phyloP scores from a whole-genome alignment of 2,888 invertebrate genomes.

The Tenthredo amoena region DNA sequence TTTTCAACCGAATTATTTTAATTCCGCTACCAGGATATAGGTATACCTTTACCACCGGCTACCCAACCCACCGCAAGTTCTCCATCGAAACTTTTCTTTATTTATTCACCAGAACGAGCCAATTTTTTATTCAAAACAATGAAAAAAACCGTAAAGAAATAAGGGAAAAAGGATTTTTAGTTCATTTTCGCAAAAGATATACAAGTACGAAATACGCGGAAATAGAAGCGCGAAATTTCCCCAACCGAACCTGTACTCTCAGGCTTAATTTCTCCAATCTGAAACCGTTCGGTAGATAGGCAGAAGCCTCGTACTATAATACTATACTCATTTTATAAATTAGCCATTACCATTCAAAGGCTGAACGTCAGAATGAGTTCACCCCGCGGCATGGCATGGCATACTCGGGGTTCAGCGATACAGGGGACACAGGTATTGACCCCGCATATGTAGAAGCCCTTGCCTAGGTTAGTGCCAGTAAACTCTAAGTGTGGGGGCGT shows the following conservation, averaged over 20 bases:
- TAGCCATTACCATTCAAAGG: constrained; percentile 50
- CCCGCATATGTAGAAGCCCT: constrained; percentile 31
- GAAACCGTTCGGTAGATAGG: background rate
- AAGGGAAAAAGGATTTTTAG: background rate
- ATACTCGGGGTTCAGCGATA: constrained; percentile 2
- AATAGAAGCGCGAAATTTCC: background rate
- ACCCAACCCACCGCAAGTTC: background rate
- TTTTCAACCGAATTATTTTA: constrained; percentile 40
- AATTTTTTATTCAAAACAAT: background rate
- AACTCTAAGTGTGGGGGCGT: constrained; percentile 47
- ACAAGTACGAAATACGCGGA: background rate
- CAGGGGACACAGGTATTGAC: constrained; percentile 28
- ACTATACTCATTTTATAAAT: constrained; percentile 26
- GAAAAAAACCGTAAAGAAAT: background rate
- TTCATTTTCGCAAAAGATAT: background rate
- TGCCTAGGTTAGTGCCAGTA: constrained; percentile 41
- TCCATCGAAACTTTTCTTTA: background rate
- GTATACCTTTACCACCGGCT: background rate
- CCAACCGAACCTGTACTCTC: background rate
- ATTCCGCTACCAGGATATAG: constrained; percentile 6
- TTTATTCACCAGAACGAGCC: background rate
- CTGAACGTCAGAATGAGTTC: constrained; percentile 38
- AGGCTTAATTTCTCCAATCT: background rate
- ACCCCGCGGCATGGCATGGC: background rate
- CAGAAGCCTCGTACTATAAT: background rate